phyloP scores from a whole-genome alignment of 92 coral and sea anemone species.

The Zoanthus sociatus region DNA sequence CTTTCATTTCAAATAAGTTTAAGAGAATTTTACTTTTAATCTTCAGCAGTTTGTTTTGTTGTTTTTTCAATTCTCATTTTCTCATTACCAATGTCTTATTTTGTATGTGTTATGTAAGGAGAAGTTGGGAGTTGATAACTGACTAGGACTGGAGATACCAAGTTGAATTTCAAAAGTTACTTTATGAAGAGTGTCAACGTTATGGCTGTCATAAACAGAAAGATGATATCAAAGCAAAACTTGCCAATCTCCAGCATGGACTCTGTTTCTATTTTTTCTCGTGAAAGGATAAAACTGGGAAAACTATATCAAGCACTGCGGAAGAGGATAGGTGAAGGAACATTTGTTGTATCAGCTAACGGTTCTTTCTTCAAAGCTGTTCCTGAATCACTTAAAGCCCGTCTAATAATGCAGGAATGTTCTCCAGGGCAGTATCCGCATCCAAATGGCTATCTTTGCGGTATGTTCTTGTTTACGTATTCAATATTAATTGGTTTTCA shows the following conservation, averaged over 20 bases:
- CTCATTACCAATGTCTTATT: too few species aligned
- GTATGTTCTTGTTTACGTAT: neutral
- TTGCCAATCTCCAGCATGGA: neutral
- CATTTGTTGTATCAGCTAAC: neutral
- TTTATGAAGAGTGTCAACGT: neutral
- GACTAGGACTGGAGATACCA: too few species aligned
- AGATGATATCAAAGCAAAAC: neutral
- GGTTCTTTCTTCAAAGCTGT: slow-evolving; percentile 13
- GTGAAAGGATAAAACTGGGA: slow-evolving; percentile 20
- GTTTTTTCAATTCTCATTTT: too few species aligned
- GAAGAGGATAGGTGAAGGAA: neutral
- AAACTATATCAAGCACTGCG: neutral
- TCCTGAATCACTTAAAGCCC: neutral
- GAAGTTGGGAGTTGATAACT: too few species aligned
- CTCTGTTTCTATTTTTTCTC: slow-evolving; percentile 11
- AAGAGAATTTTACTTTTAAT: too few species aligned
- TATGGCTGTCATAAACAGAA: neutral
- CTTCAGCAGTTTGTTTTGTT: too few species aligned
- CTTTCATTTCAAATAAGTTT: too few species aligned
- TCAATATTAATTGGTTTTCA: too few species aligned
- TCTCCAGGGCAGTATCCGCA: slow-evolving; percentile 22
- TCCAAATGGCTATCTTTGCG: slow-evolving; percentile 37
- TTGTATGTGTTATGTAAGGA: too few species aligned
- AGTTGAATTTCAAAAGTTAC: neutral
- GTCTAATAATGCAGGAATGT: slow-evolving; percentile 23